A percentile compares a stretch with the other conserved stretches of the same genome.
phyloP scores from a whole-genome alignment of 2,797 vertebrate species.

The Mus spretus region DNA sequence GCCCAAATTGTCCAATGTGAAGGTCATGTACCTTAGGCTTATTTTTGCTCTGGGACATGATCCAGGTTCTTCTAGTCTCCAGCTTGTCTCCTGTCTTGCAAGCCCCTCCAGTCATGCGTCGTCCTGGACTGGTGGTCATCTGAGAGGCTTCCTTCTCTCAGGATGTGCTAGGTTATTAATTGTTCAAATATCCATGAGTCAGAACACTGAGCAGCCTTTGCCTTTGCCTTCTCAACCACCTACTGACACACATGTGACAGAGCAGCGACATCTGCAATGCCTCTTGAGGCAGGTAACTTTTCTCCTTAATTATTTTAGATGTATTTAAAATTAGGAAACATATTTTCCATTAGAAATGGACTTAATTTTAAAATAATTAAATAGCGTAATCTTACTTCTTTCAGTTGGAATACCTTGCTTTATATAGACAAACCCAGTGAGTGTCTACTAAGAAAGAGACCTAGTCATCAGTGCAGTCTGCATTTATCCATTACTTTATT shows the following conservation, averaged over 20 bases:
- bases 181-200: neutral
- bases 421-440: neutral
- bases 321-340: constrained; percentile 1
- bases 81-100: neutral
- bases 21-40: neutral
- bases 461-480: neutral
- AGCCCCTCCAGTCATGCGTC: neutral
- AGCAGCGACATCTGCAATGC: neutral
- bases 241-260: neutral
- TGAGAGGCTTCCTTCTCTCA: neutral
- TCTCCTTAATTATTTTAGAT: neutral
- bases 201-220: neutral
- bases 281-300: neutral
- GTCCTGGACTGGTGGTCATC: neutral
- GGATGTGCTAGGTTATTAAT: neutral
- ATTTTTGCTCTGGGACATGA: neutral
- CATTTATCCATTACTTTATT: neutral
- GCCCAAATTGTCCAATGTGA: neutral
- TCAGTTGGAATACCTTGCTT: neutral
- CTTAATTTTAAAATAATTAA: neutral
- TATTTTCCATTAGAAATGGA: neutral
- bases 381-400: neutral
- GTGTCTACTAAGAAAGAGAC: neutral
- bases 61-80: neutral
- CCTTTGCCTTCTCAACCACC: neutral